Base-by-base conservation (phyloP, 2,888 invertebrate species). In the Drosophila macrothrix region DNA sequence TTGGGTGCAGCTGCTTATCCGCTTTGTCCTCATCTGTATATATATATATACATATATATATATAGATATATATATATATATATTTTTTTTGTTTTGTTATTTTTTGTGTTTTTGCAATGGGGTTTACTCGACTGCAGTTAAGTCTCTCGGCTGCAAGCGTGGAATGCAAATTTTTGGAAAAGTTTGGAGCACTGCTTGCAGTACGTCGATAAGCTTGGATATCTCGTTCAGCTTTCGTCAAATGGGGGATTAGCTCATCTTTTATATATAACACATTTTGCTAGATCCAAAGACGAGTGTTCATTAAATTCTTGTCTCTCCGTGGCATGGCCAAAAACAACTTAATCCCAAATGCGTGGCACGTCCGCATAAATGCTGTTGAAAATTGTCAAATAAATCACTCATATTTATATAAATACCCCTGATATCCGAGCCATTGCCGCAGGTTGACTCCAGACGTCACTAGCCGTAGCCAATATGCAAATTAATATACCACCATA, bases 321-420 rank as follows among this genome's bases (percentile, higher is more conserved):
- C 29, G 29, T 55, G 43, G 56, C 28, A 59, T 29, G 53, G 29
- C 39, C 35, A 29, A 66, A 72, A 80, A 80, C 72, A 70, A 59
- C 81, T 83, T 77, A 66, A 80, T 78, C 55, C 50, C 55, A 63
- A 67, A 90, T 90, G 85, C 88, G 76, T 74, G 80, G 82, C 90
- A 87, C 88, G 90, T 91, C 73, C 82, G 84, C 78, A 78, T 80
- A 82, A 83, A 90, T 83, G 85, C 88, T 88, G 89, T 90, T 86
- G 84, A 88, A 89, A 90, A 84, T 87, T 90, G 92, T 91, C 92
- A 84, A 88, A 92, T 91, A 91, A 91, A 91, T 91, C 92, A 91
- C 82, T 92, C 92, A 92, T 90, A 90, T 90, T 91, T 88, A 92
- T 91, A 80, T 75, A 79, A 88, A 90, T 84, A 84, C 80, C 85